Percentiles rank a stretch among this genome's conserved stretches.
Evolutionary conservation across 2,888 invertebrate species (phyloP).

Genomic region (Platycheirus albimanus): DNA sequence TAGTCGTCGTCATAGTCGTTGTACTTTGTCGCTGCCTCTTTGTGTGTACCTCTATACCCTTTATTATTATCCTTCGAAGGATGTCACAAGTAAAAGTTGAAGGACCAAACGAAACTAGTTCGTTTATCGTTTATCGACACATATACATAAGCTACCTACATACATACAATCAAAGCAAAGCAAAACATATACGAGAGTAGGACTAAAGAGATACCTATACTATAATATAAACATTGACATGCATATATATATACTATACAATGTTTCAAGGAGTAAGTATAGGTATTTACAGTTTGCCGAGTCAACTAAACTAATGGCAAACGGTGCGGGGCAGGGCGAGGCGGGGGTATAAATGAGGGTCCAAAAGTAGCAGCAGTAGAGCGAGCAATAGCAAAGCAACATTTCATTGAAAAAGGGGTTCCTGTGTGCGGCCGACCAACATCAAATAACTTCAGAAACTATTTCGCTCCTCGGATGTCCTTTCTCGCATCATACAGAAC

Average conservation of each 20-base stretch:
- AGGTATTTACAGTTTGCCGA: constrained; percentile 74
- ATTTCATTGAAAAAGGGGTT: constrained; percentile 66
- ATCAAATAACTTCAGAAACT: constrained; percentile 75
- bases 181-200: too few species aligned
- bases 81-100: constrained; percentile 74
- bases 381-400: constrained; percentile 29
- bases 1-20: constrained; percentile 6
- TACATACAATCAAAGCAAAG: constrained; percentile 18
- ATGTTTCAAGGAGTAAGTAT: constrained; percentile 64
- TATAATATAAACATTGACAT: constrained; percentile 48
- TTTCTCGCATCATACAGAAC: constrained; percentile 57
- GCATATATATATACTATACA: constrained; percentile 5
- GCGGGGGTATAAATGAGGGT: constrained; percentile 62
- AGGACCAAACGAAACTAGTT: constrained; percentile 70
- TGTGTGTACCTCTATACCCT: constrained; percentile 61
- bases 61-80: constrained; percentile 74
- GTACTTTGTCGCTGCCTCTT: constrained; percentile 44
- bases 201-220: constrained; percentile 9
- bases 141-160: too few species aligned
- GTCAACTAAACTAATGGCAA: constrained; percentile 71
- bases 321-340: too few species aligned
- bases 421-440: constrained; percentile 72
- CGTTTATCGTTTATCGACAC: constrained; percentile 72
- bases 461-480: constrained; percentile 74
- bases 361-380: constrained; percentile 21